A percentile compares a stretch with the other conserved stretches of the same genome.
Evolutionary conservation across 2,113 vertebrate genomes (phyloP).

Genomic region (Phrynosoma platyrhinos): DNA sequence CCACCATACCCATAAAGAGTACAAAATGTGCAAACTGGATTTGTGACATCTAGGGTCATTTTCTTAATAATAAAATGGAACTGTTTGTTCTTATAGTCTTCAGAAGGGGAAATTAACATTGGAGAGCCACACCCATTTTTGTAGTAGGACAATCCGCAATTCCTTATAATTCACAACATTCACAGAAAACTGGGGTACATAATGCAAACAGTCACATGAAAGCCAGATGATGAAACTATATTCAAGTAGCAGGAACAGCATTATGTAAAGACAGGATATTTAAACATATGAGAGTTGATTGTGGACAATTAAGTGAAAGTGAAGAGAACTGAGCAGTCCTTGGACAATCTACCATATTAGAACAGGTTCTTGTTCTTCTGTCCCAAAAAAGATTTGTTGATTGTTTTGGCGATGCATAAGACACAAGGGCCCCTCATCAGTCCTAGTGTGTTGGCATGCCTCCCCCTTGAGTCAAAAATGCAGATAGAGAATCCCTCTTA

Average conservation of each 20-base stretch:
- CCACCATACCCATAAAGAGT: neutral
- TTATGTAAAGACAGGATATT: neutral
- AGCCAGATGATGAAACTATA: neutral
- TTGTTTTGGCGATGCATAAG: neutral
- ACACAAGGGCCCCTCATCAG: too few species aligned
- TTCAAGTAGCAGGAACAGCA: neutral
- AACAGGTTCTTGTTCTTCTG: neutral
- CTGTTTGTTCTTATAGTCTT: constrained; percentile 4
- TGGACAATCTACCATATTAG: neutral
- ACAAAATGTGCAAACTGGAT: neutral
- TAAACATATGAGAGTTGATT: neutral
- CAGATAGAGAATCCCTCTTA: too few species aligned
- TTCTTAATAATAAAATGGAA: constrained; percentile 8
- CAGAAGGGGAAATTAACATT: constrained; percentile 21
- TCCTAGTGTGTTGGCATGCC: neutral
- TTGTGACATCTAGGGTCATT: neutral
- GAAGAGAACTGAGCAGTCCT: neutral
- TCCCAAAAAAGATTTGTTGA: neutral
- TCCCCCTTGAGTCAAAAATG: too few species aligned
- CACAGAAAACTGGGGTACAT: neutral
- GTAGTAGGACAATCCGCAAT: neutral
- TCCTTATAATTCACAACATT: constrained; percentile 3
- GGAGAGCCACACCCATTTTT: constrained; percentile 20
- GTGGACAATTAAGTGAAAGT: neutral
- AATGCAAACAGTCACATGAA: neutral